phyloP scores from a whole-genome alignment of 2,797 vertebrate species.

The Melanotaenia parkinsoni region DNA sequence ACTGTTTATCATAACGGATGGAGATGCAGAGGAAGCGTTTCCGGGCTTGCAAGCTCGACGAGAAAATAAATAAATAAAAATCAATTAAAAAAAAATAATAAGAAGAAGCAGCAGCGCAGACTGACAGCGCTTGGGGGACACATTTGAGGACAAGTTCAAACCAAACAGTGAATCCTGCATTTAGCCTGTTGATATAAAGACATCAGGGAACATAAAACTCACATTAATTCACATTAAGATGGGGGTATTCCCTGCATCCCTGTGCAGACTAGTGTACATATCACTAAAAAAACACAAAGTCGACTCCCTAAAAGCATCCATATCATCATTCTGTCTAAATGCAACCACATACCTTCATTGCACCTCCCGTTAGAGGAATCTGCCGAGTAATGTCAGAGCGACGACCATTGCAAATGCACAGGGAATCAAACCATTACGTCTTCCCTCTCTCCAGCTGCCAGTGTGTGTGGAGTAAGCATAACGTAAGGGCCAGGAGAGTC shows the following conservation, averaged over 20 bases:
- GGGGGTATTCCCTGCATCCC: constrained; percentile 41
- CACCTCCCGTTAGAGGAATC: constrained; percentile 76
- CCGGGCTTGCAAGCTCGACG: constrained; percentile 16
- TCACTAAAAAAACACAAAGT: constrained; percentile 2
- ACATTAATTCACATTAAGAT: constrained; percentile 29
- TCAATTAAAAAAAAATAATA: not conserved
- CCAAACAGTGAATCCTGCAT: not conserved
- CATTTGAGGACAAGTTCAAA: constrained; percentile 3
- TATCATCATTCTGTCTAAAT: not conserved
- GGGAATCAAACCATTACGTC: constrained; percentile 85
- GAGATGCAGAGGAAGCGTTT: constrained; percentile 27
- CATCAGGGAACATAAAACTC: constrained; percentile 18
- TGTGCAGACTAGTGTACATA: constrained; percentile 48
- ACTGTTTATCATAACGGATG: constrained; percentile 30
- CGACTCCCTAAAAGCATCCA: not conserved
- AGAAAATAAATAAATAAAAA: not conserved
- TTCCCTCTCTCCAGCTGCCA: constrained; percentile 77
- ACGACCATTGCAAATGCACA: constrained; percentile 80
- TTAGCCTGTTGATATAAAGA: constrained; percentile 29
- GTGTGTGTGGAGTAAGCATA: constrained; percentile 78
- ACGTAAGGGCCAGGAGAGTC: constrained; percentile 76
- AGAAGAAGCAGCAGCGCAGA: too few relatives aligned
- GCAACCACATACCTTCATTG: constrained; percentile 82
- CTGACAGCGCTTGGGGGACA: not conserved
- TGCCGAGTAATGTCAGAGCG: constrained; percentile 75